A percentile compares a stretch with the other conserved stretches of the same genome.
These are phyloP conservation scores for Agrotis clavis DNA, from an alignment of 2,888 invertebrate genomes.

Conservation along the genomic window DNA sequence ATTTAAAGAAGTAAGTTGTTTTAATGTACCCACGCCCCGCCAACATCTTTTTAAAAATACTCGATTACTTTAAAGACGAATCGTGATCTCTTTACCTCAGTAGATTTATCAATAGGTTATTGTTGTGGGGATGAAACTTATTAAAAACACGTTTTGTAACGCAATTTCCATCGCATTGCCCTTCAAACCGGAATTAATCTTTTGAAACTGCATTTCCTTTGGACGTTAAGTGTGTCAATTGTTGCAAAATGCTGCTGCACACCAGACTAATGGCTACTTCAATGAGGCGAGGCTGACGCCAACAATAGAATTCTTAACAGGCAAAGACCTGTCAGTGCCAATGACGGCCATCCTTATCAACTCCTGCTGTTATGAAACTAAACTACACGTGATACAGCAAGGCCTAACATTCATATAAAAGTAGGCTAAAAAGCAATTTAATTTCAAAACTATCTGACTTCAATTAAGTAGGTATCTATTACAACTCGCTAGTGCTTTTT, in stretches of 20 bases:
- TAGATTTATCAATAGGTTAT: too few species aligned
- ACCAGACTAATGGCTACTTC: slow-evolving; percentile 14
- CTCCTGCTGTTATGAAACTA: slow-evolving; percentile 6
- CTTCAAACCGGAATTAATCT: background rate
- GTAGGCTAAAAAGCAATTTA: background rate
- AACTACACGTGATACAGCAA: background rate
- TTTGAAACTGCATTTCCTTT: slow-evolving; percentile 30
- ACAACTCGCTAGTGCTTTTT: background rate
- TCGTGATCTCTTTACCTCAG: too few species aligned
- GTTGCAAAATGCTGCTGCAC: slow-evolving; percentile 39
- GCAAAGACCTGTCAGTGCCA: slow-evolving; percentile 38
- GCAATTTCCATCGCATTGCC: background rate
- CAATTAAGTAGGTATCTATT: too few species aligned
- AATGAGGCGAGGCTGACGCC: slow-evolving; percentile 22
- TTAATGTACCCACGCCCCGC: too few species aligned
- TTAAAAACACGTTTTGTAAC: background rate
- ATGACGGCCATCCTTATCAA: slow-evolving; percentile 40
- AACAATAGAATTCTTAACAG: slow-evolving; percentile 48
- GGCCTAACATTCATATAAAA: slow-evolving; percentile 1
- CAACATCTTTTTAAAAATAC: too few species aligned
- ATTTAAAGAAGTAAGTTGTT: background rate
- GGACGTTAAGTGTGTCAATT: slow-evolving; percentile 26
- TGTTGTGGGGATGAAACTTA: too few species aligned
- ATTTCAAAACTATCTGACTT: background rate
- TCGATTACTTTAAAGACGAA: too few species aligned